phyloP scores from a whole-genome alignment of 2,888 invertebrate genomes.

The Cecidostiba fungosa region DNA sequence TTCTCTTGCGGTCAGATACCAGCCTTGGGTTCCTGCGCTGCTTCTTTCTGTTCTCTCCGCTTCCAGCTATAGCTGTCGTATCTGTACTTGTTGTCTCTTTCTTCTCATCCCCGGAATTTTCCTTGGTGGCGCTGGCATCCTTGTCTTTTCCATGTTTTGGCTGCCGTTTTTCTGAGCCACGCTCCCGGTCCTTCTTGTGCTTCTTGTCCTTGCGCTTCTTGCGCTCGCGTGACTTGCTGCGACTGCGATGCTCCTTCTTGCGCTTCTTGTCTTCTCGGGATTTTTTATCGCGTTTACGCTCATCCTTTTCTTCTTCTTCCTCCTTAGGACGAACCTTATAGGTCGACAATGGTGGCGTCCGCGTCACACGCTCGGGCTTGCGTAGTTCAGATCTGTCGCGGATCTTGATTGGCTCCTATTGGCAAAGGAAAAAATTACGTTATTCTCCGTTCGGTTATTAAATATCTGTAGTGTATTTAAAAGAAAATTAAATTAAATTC shows the following conservation, averaged over 20 bases:
- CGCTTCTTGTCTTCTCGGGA: slow-evolving; percentile 72
- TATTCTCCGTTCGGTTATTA: background rate
- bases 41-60: slow-evolving; percentile 28
- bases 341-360: slow-evolving; percentile 72
- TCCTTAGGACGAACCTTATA: slow-evolving; percentile 71
- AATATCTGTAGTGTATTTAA: background rate
- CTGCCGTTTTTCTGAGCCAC: slow-evolving; percentile 74
- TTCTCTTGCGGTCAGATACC: slow-evolving; percentile 84
- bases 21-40: slow-evolving; percentile 75
- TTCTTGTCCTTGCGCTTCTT: slow-evolving; percentile 80
- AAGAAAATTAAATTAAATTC: background rate
- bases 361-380: slow-evolving; percentile 73
- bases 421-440: background rate
- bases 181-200: slow-evolving; percentile 80
- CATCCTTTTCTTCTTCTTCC: slow-evolving; percentile 72
- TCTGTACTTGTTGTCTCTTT: slow-evolving; percentile 25
- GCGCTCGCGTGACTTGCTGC: slow-evolving; percentile 76
- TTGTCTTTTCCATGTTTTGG: slow-evolving; percentile 79
- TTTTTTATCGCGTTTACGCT: slow-evolving; percentile 56
- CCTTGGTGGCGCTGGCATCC: slow-evolving; percentile 69
- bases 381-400: slow-evolving; percentile 62
- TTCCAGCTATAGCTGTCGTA: background rate
- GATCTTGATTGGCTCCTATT: slow-evolving; percentile 44
- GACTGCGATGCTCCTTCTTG: slow-evolving; percentile 76
- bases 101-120: slow-evolving; percentile 64